These are phyloP conservation scores for Pelusios castaneus DNA, from an alignment of 2,113 vertebrate genomes.

Conservation along the genomic window DNA sequence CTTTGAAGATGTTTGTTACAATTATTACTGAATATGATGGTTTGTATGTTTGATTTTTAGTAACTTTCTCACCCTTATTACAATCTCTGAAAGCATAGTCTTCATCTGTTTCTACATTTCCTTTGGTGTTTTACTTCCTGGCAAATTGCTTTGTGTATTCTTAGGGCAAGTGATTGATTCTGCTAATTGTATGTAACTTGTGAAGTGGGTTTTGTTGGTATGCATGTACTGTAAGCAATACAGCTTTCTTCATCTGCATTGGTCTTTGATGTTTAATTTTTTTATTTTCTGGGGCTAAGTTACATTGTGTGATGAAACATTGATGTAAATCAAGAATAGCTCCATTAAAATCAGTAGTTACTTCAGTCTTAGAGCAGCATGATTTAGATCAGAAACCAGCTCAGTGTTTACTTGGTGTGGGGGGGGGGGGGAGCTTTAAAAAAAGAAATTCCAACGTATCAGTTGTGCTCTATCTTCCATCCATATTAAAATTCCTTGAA, in stretches of 20 bases:
- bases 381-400: not conserved
- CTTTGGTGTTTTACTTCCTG: not conserved
- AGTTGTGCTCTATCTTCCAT: not conserved
- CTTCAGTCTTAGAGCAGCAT: not conserved
- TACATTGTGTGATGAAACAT: not conserved
- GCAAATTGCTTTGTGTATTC: not conserved
- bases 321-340: not conserved
- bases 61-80: not conserved
- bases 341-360: slow-evolving; percentile 9
- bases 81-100: not conserved
- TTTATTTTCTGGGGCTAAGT: slow-evolving; percentile 2
- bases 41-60: accelerated
- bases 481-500: not conserved
- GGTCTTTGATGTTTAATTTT: not conserved
- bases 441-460: not conserved
- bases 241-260: not conserved
- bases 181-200: not conserved
- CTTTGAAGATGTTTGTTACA: not conserved
- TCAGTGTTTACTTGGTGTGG: not conserved
- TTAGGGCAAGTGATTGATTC: not conserved
- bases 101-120: not conserved
- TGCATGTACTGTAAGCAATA: accelerated
- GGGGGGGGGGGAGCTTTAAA: not conserved
- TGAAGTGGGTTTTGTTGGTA: not conserved
- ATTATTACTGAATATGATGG: not conserved